These are phyloP conservation scores for Chrysolina americana DNA, from an alignment of 2,888 invertebrate species.

Conservation along the genomic window DNA sequence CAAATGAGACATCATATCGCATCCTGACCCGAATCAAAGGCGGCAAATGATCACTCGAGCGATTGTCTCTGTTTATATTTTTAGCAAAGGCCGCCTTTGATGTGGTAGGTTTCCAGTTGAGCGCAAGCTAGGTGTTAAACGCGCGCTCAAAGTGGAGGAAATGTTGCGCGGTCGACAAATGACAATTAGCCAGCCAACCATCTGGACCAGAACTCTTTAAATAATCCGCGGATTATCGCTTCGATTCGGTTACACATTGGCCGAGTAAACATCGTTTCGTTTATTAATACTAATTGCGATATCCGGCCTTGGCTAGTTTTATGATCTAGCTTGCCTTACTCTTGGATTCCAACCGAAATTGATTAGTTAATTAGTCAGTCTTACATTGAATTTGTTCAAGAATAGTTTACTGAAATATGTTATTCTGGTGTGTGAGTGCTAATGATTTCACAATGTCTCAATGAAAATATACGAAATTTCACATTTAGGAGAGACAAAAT, in stretches of 20 bases:
- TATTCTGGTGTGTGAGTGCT: too few relatives aligned
- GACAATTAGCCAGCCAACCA: constrained; percentile 43
- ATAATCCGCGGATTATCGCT: constrained; percentile 28
- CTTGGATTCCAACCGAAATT: background rate
- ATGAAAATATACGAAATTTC: too few relatives aligned
- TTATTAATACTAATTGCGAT: constrained; percentile 32
- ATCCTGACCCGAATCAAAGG: constrained; percentile 62
- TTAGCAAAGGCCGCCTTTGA: constrained; percentile 66
- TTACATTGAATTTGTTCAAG: too few relatives aligned
- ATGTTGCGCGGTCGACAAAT: constrained; percentile 61
- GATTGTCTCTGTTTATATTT: constrained; percentile 66
- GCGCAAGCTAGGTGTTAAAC: constrained; percentile 67
- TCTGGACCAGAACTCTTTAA: constrained; percentile 46
- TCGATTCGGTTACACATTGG: constrained; percentile 20
- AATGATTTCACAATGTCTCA: too few relatives aligned
- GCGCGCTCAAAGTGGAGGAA: constrained; percentile 66
- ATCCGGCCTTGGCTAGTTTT: constrained; percentile 24
- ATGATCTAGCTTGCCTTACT: background rate
- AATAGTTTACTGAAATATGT: too few relatives aligned
- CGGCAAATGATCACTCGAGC: constrained; percentile 45
- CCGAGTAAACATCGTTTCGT: constrained; percentile 24
- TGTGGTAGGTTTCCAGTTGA: constrained; percentile 67
- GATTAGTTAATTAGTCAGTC: too few relatives aligned
- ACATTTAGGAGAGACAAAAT: too few relatives aligned
- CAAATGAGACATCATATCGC: constrained; percentile 61